A percentile compares a stretch with the other conserved stretches of the same genome.
phyloP scores from a whole-genome alignment of 2,888 invertebrate genomes.

The Metacarcinus magister region DNA sequence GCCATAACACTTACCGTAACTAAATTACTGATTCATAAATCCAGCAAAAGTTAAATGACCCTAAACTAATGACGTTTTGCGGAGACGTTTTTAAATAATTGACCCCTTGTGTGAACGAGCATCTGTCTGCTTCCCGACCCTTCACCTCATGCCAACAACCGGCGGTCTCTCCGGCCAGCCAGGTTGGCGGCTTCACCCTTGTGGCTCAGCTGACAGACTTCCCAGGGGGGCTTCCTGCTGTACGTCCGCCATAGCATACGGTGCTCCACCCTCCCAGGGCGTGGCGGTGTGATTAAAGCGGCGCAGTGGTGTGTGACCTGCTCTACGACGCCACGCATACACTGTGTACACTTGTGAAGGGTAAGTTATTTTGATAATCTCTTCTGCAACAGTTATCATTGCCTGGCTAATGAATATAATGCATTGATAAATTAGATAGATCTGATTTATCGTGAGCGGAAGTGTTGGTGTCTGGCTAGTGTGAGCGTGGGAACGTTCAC shows the following conservation, averaged over 20 bases:
- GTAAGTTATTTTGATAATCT: neutral
- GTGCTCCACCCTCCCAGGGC: conserved; percentile 23
- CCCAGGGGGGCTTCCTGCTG: conserved; percentile 36
- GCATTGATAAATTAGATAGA: neutral
- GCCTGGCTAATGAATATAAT: neutral
- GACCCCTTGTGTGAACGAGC: neutral
- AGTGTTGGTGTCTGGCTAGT: neutral
- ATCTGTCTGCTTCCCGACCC: neutral
- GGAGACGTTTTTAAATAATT: neutral
- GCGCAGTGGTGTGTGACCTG: conserved; percentile 23
- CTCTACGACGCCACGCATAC: neutral
- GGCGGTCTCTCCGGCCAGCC: neutral
- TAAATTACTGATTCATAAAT: neutral
- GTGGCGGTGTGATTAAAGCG: conserved; percentile 32
- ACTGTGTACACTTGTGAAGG: neutral
- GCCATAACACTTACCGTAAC: neutral
- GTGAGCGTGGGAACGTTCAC: conserved; percentile 10
- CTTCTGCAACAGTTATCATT: neutral
- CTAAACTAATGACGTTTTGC: neutral
- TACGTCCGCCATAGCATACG: conserved; percentile 6
- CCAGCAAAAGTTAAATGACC: neutral
- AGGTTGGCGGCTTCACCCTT: neutral
- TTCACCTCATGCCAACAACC: neutral
- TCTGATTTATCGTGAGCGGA: neutral
- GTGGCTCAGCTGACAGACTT: conserved; percentile 31